Conservation (phyloP, 1,140 invertebrate genomes). For the Pseudomyrmex pallidus region DNA sequence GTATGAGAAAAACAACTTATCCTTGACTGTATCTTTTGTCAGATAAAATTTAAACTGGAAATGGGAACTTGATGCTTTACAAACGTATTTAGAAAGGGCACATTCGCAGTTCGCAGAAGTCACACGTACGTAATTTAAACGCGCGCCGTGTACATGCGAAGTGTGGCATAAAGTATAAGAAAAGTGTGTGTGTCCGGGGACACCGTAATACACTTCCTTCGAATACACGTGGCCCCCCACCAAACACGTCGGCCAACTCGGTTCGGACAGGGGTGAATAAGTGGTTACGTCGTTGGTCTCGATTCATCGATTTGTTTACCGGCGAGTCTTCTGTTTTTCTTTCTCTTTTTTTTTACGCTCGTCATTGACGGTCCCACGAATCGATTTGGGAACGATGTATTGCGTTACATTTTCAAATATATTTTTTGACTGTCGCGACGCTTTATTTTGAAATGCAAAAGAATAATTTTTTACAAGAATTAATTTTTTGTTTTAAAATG, state of each 20-base stretch:
- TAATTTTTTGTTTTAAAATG: neutral
- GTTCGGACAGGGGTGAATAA: conserved; percentile 58
- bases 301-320: conserved; percentile 59
- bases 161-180: conserved; percentile 2
- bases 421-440: neutral
- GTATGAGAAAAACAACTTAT: too few species aligned
- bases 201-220: conserved; percentile 39
- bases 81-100: conserved; percentile 10
- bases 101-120: conserved; percentile 1
- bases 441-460: neutral
- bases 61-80: neutral
- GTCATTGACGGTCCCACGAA: conserved; percentile 9
- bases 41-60: neutral
- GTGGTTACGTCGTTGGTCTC: conserved; percentile 44
- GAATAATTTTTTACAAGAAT: neutral
- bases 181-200: conserved; percentile 24
- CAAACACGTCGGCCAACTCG: conserved; percentile 14
- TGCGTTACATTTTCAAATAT: neutral
- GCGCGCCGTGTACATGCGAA: neutral
- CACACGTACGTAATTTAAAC: conserved; percentile 16
- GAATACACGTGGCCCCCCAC: conserved; percentile 46
- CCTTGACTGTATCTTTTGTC: neutral
- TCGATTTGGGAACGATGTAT: conserved; percentile 15
- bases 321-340: conserved; percentile 7
- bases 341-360: neutral